phyloP scores from a whole-genome alignment of 1,140 invertebrate species.

The Drosophila ficusphila region DNA sequence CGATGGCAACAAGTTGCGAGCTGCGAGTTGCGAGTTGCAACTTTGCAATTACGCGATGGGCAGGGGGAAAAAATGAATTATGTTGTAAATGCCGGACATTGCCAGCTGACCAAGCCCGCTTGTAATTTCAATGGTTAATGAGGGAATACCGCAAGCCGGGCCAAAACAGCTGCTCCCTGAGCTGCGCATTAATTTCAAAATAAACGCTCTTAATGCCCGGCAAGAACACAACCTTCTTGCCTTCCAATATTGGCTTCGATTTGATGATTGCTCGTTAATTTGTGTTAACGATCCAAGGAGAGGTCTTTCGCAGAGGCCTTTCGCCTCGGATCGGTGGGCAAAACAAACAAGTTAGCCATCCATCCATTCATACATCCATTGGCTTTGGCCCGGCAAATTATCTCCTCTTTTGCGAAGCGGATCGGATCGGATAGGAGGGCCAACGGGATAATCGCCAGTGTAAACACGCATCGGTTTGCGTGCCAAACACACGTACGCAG shows the following conservation, averaged over 20 bases:
- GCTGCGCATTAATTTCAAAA: slow-evolving; percentile 74
- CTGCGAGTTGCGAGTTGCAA: slow-evolving; percentile 18
- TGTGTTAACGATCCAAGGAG: slow-evolving; percentile 75
- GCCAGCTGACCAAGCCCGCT: slow-evolving; percentile 19
- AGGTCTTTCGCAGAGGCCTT: slow-evolving; percentile 18
- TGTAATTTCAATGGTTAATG: slow-evolving; percentile 79
- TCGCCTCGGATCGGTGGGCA: slow-evolving; percentile 12
- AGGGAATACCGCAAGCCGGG: slow-evolving; percentile 70
- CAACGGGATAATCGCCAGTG: slow-evolving; percentile 75
- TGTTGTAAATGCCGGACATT: slow-evolving; percentile 79
- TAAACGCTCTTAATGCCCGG: slow-evolving; percentile 61
- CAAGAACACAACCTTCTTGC: slow-evolving; percentile 24
- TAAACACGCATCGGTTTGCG: slow-evolving; percentile 77
- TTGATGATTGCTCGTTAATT: slow-evolving; percentile 84
- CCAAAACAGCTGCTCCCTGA: slow-evolving; percentile 40
- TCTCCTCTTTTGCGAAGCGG: slow-evolving; percentile 73
- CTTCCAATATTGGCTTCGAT: slow-evolving; percentile 60
- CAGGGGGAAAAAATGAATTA: slow-evolving; percentile 62
- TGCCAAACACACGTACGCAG: slow-evolving; percentile 73
- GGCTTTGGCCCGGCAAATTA: slow-evolving; percentile 72
- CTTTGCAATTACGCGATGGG: slow-evolving; percentile 35
- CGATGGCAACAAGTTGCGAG: slow-evolving; percentile 48
- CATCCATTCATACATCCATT: slow-evolving; percentile 1
- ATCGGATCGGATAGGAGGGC: slow-evolving; percentile 34
- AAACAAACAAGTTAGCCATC: slow-evolving; percentile 73